Percentiles rank a stretch among this genome's conserved stretches.
These are phyloP conservation scores for Florisuga fusca DNA, from an alignment of 2,797 vertebrate genomes.

Conservation along the genomic window DNA sequence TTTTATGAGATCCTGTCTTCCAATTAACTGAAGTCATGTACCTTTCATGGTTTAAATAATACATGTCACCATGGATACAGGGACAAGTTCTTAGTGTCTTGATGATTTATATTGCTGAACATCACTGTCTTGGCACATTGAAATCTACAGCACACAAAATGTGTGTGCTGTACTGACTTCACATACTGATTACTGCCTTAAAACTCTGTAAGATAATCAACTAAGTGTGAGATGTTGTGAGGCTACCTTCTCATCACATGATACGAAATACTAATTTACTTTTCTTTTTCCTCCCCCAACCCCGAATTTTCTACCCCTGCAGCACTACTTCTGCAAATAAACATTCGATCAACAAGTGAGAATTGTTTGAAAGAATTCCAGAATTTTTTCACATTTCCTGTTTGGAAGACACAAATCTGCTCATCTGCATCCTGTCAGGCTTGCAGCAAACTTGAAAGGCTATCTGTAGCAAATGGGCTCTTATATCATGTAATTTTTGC, in stretches of 20 bases:
- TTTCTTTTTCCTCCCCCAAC: not conserved
- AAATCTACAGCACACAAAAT: not conserved
- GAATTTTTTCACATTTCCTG: not conserved
- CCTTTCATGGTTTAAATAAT: not conserved
- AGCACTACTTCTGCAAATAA: not conserved
- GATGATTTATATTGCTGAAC: not conserved
- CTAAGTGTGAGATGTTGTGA: not conserved
- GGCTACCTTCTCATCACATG: not conserved
- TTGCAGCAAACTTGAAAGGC: not conserved
- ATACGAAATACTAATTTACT: not conserved
- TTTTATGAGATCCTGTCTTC: not conserved
- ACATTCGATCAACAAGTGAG: not conserved
- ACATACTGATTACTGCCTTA: not conserved
- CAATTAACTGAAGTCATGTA: not conserved
- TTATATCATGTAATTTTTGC: not conserved
- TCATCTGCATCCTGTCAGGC: not conserved
- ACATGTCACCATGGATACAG: not conserved
- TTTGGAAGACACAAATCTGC: not conserved
- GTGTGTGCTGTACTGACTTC: not conserved
- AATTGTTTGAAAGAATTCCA: not conserved
- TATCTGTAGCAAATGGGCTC: not conserved
- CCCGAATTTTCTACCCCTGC: not conserved
- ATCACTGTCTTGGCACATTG: not conserved
- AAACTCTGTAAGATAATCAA: not conserved
- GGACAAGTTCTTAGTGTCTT: not conserved